Percentiles rank a stretch among this genome's conserved stretches.
Conservation (phyloP, 2,113 vertebrate species). For the Calonectris borealis region DNA sequence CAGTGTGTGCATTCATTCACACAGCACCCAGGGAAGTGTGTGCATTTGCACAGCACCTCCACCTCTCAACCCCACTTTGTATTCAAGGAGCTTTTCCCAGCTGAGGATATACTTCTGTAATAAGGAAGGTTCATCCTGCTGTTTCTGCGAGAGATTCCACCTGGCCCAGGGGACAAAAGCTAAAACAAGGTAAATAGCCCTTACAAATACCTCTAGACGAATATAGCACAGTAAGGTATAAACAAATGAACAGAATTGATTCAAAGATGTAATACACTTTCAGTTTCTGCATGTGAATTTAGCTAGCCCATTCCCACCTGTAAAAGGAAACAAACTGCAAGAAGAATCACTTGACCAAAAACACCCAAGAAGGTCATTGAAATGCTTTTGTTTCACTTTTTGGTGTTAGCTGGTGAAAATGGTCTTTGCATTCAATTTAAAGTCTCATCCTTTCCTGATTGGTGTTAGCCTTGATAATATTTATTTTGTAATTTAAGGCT, state of each 20-base stretch:
- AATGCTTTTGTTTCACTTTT: not conserved
- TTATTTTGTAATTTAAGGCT: not conserved
- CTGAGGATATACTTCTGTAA: not conserved
- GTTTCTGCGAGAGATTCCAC: not conserved
- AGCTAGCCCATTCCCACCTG: not conserved
- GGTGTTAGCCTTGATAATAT: not conserved
- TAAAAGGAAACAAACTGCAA: not conserved
- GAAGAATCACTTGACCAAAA: not conserved
- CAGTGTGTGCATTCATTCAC: not conserved
- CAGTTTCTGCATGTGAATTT: not conserved
- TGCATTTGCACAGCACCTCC: fast-evolving
- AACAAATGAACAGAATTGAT: not conserved
- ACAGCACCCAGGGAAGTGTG: not conserved
- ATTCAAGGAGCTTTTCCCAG: not conserved
- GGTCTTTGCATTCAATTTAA: not conserved
- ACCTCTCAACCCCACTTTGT: not conserved
- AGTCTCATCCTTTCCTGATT: not conserved
- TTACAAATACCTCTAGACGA: not conserved
- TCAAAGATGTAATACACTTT: not conserved
- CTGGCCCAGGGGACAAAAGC: not conserved
- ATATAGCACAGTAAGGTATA: not conserved
- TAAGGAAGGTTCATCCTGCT: not conserved
- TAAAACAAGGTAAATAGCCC: not conserved
- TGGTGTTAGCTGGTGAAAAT: not conserved
- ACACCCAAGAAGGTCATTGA: not conserved